Percentiles rank a stretch among this genome's conserved stretches.
phyloP scores from a whole-genome alignment of 2,113 vertebrate species.

The Trachemys scripta region DNA sequence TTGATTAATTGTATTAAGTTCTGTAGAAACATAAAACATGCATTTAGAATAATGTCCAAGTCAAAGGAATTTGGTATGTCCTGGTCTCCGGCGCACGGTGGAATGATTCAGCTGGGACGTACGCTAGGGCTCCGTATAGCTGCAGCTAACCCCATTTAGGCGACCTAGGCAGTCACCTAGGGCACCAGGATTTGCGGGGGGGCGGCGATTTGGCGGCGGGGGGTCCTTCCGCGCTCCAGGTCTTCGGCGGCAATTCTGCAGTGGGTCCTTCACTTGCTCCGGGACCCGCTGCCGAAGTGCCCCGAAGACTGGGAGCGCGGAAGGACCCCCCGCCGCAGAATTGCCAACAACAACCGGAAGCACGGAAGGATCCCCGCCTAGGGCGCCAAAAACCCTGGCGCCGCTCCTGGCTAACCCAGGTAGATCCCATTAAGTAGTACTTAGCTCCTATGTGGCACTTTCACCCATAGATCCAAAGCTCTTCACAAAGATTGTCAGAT shows the following conservation, averaged over 20 bases:
- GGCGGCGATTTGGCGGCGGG: no score
- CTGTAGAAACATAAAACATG: not conserved
- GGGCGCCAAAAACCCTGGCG: no score
- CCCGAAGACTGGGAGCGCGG: no score
- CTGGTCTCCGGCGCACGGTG: not conserved
- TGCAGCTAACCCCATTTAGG: not conserved
- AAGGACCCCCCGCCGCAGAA: no score
- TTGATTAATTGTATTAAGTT: not conserved
- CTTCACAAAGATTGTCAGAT: not conserved
- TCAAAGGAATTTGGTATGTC: not conserved
- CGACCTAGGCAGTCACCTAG: no score
- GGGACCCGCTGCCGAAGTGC: no score
- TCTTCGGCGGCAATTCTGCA: no score
- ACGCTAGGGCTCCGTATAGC: not conserved
- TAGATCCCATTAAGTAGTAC: not conserved
- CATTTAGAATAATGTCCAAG: not conserved
- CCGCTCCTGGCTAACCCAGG: not conserved
- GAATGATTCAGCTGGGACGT: not conserved
- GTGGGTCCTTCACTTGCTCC: no score
- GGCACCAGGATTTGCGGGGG: no score
- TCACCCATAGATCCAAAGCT: not conserved
- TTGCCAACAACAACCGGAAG: no score
- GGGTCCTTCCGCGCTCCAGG: no score
- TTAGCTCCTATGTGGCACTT: not conserved
- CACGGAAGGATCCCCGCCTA: no score